These are phyloP conservation scores for Thereuonema tuberculata DNA, from an alignment of 1,140 invertebrate species.

Conservation along the genomic window DNA sequence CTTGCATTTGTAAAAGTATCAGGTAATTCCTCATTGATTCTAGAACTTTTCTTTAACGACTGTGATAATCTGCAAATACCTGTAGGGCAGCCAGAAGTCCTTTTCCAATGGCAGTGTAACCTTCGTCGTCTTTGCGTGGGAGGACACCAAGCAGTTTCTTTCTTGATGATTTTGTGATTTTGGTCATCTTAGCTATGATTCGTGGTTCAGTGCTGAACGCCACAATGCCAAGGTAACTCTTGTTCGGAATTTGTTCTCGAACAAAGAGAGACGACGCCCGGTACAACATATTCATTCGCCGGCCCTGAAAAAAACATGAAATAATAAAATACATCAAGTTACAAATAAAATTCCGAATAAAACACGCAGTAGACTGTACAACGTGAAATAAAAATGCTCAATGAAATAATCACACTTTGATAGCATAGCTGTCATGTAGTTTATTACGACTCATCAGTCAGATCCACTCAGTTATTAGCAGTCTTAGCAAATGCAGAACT, in stretches of 20 bases:
- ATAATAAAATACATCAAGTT: not conserved
- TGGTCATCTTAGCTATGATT: constrained; percentile 13
- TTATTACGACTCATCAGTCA: too few species aligned
- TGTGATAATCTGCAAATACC: constrained; percentile 6
- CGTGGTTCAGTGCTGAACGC: constrained; percentile 16
- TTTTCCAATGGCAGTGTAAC: constrained; percentile 18
- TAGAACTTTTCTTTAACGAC: not conserved
- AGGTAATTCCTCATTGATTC: not conserved
- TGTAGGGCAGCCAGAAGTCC: constrained; percentile 14
- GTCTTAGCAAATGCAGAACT: too few species aligned
- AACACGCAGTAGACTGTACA: not conserved
- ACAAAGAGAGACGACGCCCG: constrained; percentile 15
- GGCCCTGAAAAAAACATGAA: constrained; percentile 10
- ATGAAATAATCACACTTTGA: not conserved
- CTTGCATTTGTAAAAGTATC: not conserved
- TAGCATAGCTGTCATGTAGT: not conserved
- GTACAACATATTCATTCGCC: constrained; percentile 18
- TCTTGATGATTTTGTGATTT: constrained; percentile 13
- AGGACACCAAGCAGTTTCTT: constrained; percentile 4
- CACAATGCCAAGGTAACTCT: constrained; percentile 15
- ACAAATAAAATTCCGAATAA: not conserved
- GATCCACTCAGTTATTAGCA: too few species aligned
- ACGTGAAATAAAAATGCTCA: not conserved
- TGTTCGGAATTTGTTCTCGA: constrained; percentile 15
- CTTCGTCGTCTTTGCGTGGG: constrained; percentile 16